Evolutionary conservation across 2,797 vertebrate species (phyloP).

Genomic region (Danionella dracula): DNA sequence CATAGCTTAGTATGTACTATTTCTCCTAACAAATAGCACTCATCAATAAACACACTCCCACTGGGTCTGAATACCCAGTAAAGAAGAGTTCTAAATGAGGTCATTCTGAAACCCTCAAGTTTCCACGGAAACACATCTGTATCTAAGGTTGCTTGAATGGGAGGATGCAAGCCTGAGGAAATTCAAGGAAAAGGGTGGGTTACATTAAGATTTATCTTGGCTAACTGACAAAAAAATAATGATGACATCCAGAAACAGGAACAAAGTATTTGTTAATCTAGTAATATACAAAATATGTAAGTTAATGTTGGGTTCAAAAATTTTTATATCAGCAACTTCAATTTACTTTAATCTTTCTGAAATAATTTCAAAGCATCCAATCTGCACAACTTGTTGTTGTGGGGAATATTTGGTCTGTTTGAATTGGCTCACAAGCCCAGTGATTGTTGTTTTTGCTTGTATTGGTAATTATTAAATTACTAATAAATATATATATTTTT

Average conservation of each 20-base stretch:
- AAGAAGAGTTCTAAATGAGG: constrained; percentile 32
- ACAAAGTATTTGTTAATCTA: too few species aligned
- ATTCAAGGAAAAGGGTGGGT: constrained; percentile 52
- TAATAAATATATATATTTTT: too few species aligned
- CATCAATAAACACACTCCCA: constrained; percentile 6
- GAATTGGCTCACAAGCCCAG: too few species aligned
- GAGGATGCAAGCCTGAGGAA: constrained; percentile 42
- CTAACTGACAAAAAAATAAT: not conserved
- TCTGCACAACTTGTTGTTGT: too few species aligned
- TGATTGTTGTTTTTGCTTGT: too few species aligned
- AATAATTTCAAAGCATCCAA: too few species aligned
- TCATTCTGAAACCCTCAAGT: constrained; percentile 43
- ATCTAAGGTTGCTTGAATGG: constrained; percentile 32
- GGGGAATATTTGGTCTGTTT: too few species aligned
- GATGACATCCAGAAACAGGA: not conserved
- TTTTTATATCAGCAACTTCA: too few species aligned
- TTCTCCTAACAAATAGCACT: not conserved
- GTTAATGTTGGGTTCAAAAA: too few species aligned
- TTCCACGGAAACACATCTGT: constrained; percentile 51
- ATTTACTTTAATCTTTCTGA: too few species aligned
- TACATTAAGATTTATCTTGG: constrained; percentile 28
- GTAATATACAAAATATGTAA: too few species aligned
- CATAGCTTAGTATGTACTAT: not conserved
- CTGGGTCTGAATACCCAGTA: constrained; percentile 15
- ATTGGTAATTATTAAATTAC: too few species aligned